phyloP scores from a whole-genome alignment of 30 jellyfish, hydroid and myxozoan genomes.

The Chrysaora quinquecirrha region DNA sequence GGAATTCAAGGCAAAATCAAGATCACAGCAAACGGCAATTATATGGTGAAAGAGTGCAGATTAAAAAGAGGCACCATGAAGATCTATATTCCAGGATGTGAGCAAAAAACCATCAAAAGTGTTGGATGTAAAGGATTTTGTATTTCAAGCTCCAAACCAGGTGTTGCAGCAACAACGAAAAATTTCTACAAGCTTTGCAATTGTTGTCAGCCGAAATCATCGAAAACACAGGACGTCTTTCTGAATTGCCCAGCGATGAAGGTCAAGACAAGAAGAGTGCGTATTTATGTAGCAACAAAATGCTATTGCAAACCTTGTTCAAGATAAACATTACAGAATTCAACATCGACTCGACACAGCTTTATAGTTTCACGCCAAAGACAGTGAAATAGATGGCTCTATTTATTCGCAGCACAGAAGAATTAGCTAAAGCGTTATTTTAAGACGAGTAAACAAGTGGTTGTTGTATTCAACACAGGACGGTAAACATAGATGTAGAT shows the following conservation, averaged over 20 bases:
- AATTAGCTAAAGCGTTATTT: no score
- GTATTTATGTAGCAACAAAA: conserved; percentile 42
- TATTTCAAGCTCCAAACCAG: conserved; percentile 56
- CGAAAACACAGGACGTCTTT: conserved; percentile 21
- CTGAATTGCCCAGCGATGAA: conserved; percentile 44
- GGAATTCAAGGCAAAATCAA: neutral
- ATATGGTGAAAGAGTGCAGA: conserved; percentile 15
- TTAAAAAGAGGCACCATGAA: conserved; percentile 52
- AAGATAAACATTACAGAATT: no score
- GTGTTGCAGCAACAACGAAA: conserved; percentile 13
- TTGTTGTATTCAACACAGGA: no score
- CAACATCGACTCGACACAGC: no score
- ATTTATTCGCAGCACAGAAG: no score
- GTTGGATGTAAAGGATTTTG: conserved; percentile 67
- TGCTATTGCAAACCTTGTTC: conserved; percentile 57
- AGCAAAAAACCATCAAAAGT: conserved; percentile 15
- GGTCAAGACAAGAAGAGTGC: conserved; percentile 22
- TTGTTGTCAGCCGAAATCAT: conserved; percentile 56
- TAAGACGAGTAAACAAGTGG: no score
- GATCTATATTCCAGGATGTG: conserved; percentile 60
- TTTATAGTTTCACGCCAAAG: no score
- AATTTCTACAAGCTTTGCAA: conserved; percentile 39
- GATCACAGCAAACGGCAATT: neutral
- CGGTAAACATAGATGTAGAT: no score
- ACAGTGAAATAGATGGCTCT: no score